These are phyloP conservation scores for Phylloscopus collybita DNA, from an alignment of 2,797 vertebrate species.

Conservation along the genomic window DNA sequence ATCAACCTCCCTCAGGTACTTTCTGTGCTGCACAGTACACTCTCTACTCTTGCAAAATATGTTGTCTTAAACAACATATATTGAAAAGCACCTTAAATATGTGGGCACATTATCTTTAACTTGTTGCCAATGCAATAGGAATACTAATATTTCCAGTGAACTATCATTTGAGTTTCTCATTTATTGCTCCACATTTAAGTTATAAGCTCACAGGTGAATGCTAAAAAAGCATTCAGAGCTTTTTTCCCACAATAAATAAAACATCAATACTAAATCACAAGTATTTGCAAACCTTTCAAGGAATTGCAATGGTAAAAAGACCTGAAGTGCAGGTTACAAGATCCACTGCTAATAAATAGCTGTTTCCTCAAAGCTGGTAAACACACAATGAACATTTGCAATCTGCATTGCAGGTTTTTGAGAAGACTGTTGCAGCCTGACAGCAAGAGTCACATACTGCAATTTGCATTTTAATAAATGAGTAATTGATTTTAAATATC, in stretches of 20 bases:
- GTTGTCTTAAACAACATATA: background rate
- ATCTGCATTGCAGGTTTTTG: background rate
- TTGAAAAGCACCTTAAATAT: background rate
- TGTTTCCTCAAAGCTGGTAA: background rate
- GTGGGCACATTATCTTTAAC: background rate
- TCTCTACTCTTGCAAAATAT: background rate
- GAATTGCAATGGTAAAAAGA: background rate
- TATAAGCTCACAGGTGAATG: background rate
- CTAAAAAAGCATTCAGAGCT: background rate
- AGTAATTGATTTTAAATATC: background rate
- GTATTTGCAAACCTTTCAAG: conserved; percentile 4
- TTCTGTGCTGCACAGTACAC: background rate
- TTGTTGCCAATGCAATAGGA: background rate
- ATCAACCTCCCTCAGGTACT: background rate
- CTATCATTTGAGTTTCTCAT: background rate
- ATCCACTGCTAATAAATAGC: background rate
- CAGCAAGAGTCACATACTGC: background rate
- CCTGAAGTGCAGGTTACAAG: background rate
- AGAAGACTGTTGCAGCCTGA: background rate
- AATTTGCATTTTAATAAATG: conserved; percentile 13
- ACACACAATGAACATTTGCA: background rate
- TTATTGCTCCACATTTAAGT: background rate
- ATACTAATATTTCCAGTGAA: background rate
- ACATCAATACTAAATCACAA: background rate
- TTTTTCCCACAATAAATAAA: background rate